These are phyloP conservation scores for Drosophila biarmipes DNA, from an alignment of 1,140 invertebrate species.

Conservation along the genomic window DNA sequence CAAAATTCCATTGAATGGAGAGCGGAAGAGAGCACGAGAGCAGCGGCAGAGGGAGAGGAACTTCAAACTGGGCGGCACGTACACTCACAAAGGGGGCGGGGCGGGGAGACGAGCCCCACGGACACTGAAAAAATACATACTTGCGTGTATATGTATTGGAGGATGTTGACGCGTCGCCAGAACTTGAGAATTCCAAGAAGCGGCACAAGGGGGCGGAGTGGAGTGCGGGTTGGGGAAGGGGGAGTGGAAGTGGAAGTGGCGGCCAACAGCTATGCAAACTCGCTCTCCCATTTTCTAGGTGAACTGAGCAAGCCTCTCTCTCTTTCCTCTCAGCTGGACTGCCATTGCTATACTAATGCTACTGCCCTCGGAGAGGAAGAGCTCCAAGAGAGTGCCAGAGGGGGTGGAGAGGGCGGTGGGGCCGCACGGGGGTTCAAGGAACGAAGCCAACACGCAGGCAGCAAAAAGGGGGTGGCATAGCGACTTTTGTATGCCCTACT, in stretches of 20 bases:
- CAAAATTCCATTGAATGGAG: slow-evolving; percentile 56
- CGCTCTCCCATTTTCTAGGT: slow-evolving; percentile 23
- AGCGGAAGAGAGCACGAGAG: slow-evolving; percentile 5
- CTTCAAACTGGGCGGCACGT: slow-evolving; percentile 34
- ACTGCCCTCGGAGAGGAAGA: neutral
- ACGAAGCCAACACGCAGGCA: slow-evolving; percentile 29
- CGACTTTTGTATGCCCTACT: slow-evolving; percentile 2
- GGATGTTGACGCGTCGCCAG: slow-evolving; percentile 38
- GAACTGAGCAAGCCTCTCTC: slow-evolving; percentile 13
- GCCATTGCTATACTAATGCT: slow-evolving; percentile 46
- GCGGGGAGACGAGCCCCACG: slow-evolving; percentile 68
- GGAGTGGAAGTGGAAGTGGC: slow-evolving; percentile 1
- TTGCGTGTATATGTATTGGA: slow-evolving; percentile 13
- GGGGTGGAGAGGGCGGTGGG: neutral
- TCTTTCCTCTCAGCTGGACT: slow-evolving; percentile 18
- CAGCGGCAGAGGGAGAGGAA: slow-evolving; percentile 3
- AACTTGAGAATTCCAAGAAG: slow-evolving; percentile 32
- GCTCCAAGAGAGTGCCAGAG: neutral
- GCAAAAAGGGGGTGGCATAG: neutral
- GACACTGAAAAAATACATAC: slow-evolving; percentile 40
- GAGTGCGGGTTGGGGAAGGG: neutral
- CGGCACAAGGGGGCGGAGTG: neutral
- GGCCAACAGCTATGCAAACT: slow-evolving; percentile 30
- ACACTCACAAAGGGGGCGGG: slow-evolving; percentile 12
- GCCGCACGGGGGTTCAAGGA: slow-evolving; percentile 26